phyloP scores from a whole-genome alignment of 2,797 vertebrate species.

The Paratrypauchen microcephalus region DNA sequence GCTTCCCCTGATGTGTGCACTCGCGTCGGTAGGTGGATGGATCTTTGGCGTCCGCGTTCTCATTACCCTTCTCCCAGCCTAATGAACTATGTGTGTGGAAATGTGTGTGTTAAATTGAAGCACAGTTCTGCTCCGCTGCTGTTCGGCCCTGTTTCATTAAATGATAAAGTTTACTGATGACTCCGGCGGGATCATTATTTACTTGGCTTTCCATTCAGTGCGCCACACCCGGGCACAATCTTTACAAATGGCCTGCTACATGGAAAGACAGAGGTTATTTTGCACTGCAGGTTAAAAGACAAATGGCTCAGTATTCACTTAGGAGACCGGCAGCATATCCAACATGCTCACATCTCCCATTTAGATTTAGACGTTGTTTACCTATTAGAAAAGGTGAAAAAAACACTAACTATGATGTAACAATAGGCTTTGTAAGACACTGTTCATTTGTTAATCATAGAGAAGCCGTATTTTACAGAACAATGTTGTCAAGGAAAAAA shows the following conservation, averaged over 20 bases:
- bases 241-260: conserved; percentile 69
- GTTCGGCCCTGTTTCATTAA: conserved; percentile 74
- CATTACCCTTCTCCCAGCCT: conserved; percentile 63
- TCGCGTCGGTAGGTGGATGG: conserved; percentile 29
- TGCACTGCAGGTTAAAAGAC: conserved; percentile 54
- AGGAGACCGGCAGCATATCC: conserved; percentile 33
- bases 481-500: neutral
- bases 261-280: conserved; percentile 62
- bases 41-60: conserved; percentile 56
- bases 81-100: conserved; percentile 67
- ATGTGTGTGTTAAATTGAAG: conserved; percentile 66
- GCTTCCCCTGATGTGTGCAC: conserved; percentile 7
- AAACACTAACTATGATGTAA: conserved; percentile 2
- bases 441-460: conserved; percentile 3
- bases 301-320: conserved; percentile 51
- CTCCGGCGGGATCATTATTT: conserved; percentile 72
- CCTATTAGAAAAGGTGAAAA: neutral
- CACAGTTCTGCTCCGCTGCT: conserved; percentile 64
- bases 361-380: conserved; percentile 30
- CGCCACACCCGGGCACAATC: conserved; percentile 57
- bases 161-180: conserved; percentile 79
- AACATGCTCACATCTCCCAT: conserved; percentile 31
- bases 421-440: neutral
- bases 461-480: neutral
- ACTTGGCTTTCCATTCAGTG: conserved; percentile 62